Conservation (phyloP, 2,113 vertebrate genomes). For the Panthera tigris region DNA sequence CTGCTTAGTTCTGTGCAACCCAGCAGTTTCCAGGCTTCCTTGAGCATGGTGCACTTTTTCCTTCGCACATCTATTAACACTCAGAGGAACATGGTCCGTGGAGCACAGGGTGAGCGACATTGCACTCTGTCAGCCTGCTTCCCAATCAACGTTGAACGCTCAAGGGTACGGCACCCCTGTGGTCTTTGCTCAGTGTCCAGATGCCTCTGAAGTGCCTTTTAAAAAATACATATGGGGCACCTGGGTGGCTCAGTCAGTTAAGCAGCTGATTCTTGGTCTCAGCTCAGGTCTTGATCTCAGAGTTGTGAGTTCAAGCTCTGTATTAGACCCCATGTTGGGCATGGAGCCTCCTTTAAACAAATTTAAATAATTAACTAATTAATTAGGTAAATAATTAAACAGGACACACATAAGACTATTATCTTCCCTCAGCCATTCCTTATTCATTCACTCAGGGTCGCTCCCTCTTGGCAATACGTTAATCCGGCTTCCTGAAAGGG, state of each 20-base stretch:
- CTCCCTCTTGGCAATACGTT: not conserved
- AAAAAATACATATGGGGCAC: not conserved
- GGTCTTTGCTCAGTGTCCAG: not conserved
- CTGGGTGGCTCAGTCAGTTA: too few relatives aligned
- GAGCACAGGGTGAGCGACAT: not conserved
- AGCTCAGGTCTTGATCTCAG: too few relatives aligned
- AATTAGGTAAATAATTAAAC: not conserved
- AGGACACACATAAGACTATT: not conserved
- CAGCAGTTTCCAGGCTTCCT: not conserved
- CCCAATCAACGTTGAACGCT: not conserved
- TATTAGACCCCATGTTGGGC: too few relatives aligned
- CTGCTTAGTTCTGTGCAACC: not conserved
- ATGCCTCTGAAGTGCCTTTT: not conserved
- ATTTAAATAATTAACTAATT: too few relatives aligned
- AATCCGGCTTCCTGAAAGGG: constrained; percentile 6
- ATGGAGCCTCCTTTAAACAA: too few relatives aligned
- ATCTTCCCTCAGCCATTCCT: not conserved
- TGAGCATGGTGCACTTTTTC: not conserved
- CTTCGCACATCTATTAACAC: not conserved
- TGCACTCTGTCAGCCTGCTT: not conserved
- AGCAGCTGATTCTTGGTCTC: too few relatives aligned
- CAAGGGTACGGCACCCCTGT: not conserved
- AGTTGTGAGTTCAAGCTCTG: too few relatives aligned
- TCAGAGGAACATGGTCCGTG: not conserved
- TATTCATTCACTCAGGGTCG: not conserved